Conservation (phyloP, 2,797 vertebrate genomes). For the Mareca penelope region DNA sequence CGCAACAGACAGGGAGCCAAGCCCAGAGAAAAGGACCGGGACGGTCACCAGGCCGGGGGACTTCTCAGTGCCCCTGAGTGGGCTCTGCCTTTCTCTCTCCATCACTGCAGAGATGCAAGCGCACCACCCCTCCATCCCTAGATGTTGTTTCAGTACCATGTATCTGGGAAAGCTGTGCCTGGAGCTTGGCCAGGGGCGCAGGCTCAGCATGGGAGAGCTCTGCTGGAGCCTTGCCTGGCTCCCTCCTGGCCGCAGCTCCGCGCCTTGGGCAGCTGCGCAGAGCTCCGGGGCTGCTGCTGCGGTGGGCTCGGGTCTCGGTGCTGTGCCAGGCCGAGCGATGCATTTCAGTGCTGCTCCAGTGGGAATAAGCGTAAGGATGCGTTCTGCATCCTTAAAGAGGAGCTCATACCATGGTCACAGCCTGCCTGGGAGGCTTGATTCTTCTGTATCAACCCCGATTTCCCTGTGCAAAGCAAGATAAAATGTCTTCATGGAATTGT, state of each 20-base stretch:
- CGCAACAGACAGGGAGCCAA: background rate
- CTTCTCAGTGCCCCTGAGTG: too few relatives aligned
- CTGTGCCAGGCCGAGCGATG: background rate
- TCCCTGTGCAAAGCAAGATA: background rate
- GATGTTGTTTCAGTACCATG: background rate
- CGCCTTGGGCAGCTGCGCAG: background rate
- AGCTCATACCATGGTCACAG: background rate
- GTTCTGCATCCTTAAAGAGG: background rate
- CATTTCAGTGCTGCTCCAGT: background rate
- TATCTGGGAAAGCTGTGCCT: background rate
- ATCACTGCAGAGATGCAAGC: background rate
- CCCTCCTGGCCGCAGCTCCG: background rate
- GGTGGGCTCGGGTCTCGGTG: background rate
- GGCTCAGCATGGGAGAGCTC: fast-evolving
- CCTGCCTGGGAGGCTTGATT: background rate
- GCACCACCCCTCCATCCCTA: background rate
- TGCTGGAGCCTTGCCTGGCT: fast-evolving
- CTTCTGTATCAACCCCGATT: background rate
- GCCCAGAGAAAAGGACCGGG: background rate
- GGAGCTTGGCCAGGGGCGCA: background rate
- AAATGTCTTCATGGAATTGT: background rate
- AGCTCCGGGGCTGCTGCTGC: background rate
- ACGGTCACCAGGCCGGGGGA: background rate
- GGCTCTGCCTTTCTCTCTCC: background rate
- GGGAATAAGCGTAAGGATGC: background rate